phyloP scores from a whole-genome alignment of 1,140 invertebrate genomes.

The Ericerus pela region DNA sequence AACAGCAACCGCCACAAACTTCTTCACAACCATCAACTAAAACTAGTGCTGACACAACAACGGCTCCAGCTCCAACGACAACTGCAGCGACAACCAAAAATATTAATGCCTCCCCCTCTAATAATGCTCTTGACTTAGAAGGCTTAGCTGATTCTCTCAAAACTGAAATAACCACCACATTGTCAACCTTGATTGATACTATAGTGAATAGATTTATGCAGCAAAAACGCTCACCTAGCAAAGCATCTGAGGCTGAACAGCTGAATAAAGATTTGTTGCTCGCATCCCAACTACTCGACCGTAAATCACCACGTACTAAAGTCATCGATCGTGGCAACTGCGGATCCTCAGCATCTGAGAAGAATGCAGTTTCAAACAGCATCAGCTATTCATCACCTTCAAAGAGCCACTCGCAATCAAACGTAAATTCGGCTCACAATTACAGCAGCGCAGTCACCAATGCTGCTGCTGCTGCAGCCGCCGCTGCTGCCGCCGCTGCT shows the following conservation, averaged over 20 bases:
- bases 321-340: conserved; percentile 46
- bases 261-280: conserved; percentile 64
- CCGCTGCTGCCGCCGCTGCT: conserved; percentile 20
- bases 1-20: conserved; percentile 27
- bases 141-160: conserved; percentile 76
- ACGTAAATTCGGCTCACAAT: conserved; percentile 9
- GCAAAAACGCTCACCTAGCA: conserved; percentile 54
- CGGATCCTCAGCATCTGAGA: conserved; percentile 29
- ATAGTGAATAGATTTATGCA: conserved; percentile 72
- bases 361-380: conserved; percentile 7
- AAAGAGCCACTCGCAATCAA: too few relatives aligned
- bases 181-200: conserved; percentile 73
- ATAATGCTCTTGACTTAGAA: conserved; percentile 46
- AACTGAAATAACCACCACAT: conserved; percentile 68
- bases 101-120: not conserved
- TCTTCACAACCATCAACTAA: conserved; percentile 35
- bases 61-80: conserved; percentile 33
- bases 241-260: conserved; percentile 63
- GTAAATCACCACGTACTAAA: conserved; percentile 67
- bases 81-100: conserved; percentile 29
- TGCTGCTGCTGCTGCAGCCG: not conserved
- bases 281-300: conserved; percentile 60
- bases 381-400: too few relatives aligned
- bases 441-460: conserved; percentile 15
- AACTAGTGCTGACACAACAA: too few relatives aligned